Base-by-base conservation (phyloP, 2,888 invertebrate species). In the Diachrysia chrysitis region DNA sequence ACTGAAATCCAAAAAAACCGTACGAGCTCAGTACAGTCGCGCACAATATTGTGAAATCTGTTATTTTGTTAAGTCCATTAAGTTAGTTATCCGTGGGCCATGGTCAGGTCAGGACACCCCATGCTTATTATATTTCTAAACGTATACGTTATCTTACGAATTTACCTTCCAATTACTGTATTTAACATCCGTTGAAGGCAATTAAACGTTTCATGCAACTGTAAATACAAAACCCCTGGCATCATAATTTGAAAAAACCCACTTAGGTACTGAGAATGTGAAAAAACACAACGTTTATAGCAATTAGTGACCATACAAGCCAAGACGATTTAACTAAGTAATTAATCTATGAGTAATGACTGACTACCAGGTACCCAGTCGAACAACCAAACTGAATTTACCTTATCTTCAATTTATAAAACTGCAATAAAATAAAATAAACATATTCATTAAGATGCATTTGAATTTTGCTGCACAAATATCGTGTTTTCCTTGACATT, bases 171-270 rank as follows among this genome's bases (percentile, higher is more conserved):
- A 93, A 93, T 93, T 93, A 94, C 91, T 86, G 91, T 89, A 89
- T 90, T 90, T 89, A 91, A 93, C 92, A 91, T 94, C 92, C 92
- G 90, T 87, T 89, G 85, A 82, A 84, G 77, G 91, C 91, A 93
- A 94, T 94, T 94, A 94, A 92, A 89, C 85, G 89, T 93, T 90
- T 90, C 93, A 90, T 90, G 93, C 93, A 93, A 92, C 93, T 93
- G 93, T 93, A 93, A 92, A 94, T 90, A 92, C 87, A 89, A 90
- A 93, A 90, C 89, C 88, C 90, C 89, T 90, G 86, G 90, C 87
- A 86, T 88, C 86, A 85, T 93, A 84, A 84, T 93, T 92, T 85
- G 76, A 86, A 91, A 93, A 91, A 93, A 90, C 87, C 90, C 91
- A 92, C 89, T 93, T 91, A n/a, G n/a, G n/a, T n/a, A 90, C 89